Conservation (phyloP, 2,888 invertebrate species). For the Athrips mouffetella region DNA sequence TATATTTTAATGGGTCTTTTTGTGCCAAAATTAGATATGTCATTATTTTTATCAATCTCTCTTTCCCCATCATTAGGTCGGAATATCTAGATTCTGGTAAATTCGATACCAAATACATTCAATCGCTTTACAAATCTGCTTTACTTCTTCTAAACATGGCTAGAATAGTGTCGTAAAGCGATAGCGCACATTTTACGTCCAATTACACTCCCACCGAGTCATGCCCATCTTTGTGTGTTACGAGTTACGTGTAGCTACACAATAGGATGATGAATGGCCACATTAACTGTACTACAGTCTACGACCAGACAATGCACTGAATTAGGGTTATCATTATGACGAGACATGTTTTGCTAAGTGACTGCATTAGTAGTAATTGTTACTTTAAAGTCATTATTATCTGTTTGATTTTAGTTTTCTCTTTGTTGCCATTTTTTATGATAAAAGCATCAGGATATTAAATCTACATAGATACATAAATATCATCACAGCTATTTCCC, state of each 20-base stretch:
- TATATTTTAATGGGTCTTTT: not conserved
- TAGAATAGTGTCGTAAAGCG: not conserved
- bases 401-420: not conserved
- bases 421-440: too few relatives aligned
- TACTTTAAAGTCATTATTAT: not conserved
- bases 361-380: not conserved
- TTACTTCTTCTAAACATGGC: too few relatives aligned
- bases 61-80: not conserved
- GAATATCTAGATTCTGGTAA: too few relatives aligned
- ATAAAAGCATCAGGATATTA: too few relatives aligned
- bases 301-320: not conserved
- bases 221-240: too few relatives aligned
- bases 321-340: slow-evolving; percentile 1
- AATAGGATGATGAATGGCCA: slow-evolving; percentile 1
- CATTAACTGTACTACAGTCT: slow-evolving; percentile 1
- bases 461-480: too few relatives aligned
- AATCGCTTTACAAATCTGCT: too few relatives aligned
- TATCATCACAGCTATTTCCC: too few relatives aligned
- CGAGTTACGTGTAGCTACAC: not conserved
- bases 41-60: not conserved
- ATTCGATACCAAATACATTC: too few relatives aligned
- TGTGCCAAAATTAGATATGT: not conserved
- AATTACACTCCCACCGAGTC: not conserved
- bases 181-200: not conserved
- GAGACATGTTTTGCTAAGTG: not conserved